Percentiles rank a stretch among this genome's conserved stretches.
These are phyloP conservation scores for Cynocephalus volans DNA, from an alignment of 2,113 vertebrate genomes.

Conservation along the genomic window DNA sequence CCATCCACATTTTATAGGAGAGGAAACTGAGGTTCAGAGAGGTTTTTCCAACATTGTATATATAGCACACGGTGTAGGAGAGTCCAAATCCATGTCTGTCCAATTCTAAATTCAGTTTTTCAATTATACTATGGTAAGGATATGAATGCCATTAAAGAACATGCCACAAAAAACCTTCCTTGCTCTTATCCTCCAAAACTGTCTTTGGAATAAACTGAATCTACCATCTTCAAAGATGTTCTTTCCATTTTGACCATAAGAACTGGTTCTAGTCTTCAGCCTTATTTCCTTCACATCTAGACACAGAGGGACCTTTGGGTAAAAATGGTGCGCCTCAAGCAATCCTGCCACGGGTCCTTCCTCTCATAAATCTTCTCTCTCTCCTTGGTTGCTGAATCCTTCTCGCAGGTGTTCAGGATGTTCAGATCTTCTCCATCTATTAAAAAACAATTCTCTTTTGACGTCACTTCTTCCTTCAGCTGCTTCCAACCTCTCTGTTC, in stretches of 20 bases:
- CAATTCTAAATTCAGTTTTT: neutral
- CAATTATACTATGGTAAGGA: neutral
- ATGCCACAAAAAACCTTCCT: neutral
- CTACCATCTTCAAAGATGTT: neutral
- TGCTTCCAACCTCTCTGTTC: neutral
- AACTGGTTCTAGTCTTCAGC: neutral
- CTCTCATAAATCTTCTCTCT: neutral
- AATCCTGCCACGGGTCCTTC: neutral
- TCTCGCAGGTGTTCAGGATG: neutral
- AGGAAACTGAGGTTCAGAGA: conserved; percentile 16
- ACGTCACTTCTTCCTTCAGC: neutral
- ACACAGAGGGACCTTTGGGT: neutral
- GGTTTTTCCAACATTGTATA: neutral
- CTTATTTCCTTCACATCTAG: neutral
- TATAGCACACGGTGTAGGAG: neutral
- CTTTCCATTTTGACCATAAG: neutral
- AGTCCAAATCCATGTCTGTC: neutral
- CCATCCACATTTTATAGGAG: neutral
- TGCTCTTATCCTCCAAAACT: neutral
- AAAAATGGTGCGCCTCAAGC: neutral
- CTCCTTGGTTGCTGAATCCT: neutral
- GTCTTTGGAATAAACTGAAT: neutral
- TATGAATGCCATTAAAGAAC: neutral
- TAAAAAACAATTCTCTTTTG: conserved; percentile 7
- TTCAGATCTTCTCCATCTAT: neutral